These are phyloP conservation scores for Schizopygopsis pylzovi DNA, from an alignment of 2,797 vertebrate species.

Conservation along the genomic window DNA sequence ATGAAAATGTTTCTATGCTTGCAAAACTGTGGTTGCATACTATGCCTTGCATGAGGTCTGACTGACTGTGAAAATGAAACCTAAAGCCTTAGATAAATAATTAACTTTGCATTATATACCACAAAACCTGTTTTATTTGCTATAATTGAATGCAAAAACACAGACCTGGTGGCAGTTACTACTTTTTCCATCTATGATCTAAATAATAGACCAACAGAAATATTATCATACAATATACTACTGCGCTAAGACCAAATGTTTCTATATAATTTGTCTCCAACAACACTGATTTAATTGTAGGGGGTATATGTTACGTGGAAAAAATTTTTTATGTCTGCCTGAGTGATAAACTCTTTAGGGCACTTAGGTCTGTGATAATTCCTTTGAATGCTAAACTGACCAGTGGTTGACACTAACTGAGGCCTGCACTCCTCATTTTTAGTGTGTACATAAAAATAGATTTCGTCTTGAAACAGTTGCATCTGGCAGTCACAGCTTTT, in stretches of 20 bases:
- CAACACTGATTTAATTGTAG: background rate
- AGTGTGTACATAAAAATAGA: conserved; percentile 69
- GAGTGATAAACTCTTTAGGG: conserved; percentile 6
- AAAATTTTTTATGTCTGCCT: conserved; percentile 19
- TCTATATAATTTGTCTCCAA: background rate
- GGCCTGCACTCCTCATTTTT: conserved; percentile 65
- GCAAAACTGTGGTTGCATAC: conserved; percentile 66
- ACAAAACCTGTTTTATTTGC: conserved; percentile 30
- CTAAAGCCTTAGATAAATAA: conserved; percentile 64
- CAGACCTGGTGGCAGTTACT: conserved; percentile 1
- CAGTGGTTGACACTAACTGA: conserved; percentile 68
- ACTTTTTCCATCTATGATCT: background rate
- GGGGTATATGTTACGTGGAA: background rate
- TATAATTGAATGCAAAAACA: conserved; percentile 24
- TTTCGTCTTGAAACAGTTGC: conserved; percentile 71
- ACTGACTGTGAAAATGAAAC: conserved; percentile 67
- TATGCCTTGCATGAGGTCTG: conserved; percentile 63
- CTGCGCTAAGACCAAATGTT: conserved; percentile 1
- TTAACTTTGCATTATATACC: conserved; percentile 54
- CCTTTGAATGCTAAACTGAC: conserved; percentile 66
- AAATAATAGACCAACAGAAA: background rate
- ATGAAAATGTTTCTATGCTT: conserved; percentile 53
- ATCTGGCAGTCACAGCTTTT: conserved; percentile 72
- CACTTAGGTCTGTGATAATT: conserved; percentile 46
- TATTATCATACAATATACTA: background rate